Evolutionary conservation across 1,140 invertebrate genomes (phyloP), one percentile per base, ranked within the genome.

Genomic region (Colletes gigas): DNA sequence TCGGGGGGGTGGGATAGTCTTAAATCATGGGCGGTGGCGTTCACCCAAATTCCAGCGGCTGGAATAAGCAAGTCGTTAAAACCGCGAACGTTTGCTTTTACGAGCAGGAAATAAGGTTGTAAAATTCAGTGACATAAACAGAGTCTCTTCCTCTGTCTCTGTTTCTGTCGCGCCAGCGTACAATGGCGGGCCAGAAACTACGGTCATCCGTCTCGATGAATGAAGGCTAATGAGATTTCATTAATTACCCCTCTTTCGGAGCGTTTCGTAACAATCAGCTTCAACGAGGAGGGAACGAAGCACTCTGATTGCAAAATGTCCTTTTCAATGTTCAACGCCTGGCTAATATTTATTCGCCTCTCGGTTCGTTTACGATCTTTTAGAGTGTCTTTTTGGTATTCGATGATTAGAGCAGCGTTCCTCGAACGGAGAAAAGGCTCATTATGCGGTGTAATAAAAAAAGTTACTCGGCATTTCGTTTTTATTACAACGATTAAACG

Each of bases 21-120:
- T 47, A 52, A 50, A 68, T 41, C n/a, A 52, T 7, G 50, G 5
- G 10, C 41, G 65, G 39, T 17, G 44, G 44, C n/a, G 47, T 41
- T 21, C 66, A 9, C 17, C 66, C 50, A 68, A 68, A 68, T 68
- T n/a, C 47, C 19, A 17, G 65, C 17, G 47, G 41, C 19, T 57
- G 17, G 68, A 41, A 57, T 57, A 57, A 57, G 21, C n/a, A 39
- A 70, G 52, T 70, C 68, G 68, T 70, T 70, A 54, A 57, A 57
- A 9, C 68, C 39, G 9, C 54, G 54, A 1, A 17, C 54, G 70
- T 19, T n/a, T 50, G 68, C 41, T 30, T 73, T 73, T 73, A 73
- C 57, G 70, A 73, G 69, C 55, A 71, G 41, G 70, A 73, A 73
- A 73, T 62, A 73, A 62, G 70, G 70, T 41, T 73, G 57, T 73